Evolutionary conservation across 2,797 vertebrate genomes (phyloP).

Genomic region (Hafferia zeledoni): DNA sequence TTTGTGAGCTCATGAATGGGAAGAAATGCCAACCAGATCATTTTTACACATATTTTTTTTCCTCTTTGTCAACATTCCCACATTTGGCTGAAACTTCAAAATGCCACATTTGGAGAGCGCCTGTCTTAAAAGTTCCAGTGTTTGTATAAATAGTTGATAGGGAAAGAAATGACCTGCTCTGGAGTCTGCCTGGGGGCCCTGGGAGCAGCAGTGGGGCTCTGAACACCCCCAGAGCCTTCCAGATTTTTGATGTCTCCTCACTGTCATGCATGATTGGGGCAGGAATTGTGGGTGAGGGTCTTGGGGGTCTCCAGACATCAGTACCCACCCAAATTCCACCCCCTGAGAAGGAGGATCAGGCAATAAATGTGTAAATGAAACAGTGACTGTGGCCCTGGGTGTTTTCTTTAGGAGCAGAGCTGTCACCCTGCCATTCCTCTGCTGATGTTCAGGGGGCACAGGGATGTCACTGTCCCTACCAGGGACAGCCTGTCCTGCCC

Average conservation of each 20-base stretch:
- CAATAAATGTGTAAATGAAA: background rate
- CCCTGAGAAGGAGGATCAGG: background rate
- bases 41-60: slow-evolving; percentile 26
- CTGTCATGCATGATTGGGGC: background rate
- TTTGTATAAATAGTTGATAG: slow-evolving; percentile 52
- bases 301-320: background rate
- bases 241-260: background rate
- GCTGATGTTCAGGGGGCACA: accelerated
- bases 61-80: slow-evolving; percentile 27
- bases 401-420: accelerated
- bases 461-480: background rate
- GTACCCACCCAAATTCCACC: background rate
- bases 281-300: background rate
- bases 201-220: accelerated
- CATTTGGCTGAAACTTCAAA: slow-evolving; percentile 29
- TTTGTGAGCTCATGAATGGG: slow-evolving; percentile 34
- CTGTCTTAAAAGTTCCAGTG: background rate
- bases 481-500: background rate
- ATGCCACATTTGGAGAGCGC: background rate
- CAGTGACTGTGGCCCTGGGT: accelerated
- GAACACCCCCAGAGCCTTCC: background rate
- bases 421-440: background rate
- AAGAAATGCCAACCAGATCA: background rate
- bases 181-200: background rate
- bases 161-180: background rate